phyloP scores from a whole-genome alignment of 2,797 vertebrate genomes.

The Masticophis lateralis region DNA sequence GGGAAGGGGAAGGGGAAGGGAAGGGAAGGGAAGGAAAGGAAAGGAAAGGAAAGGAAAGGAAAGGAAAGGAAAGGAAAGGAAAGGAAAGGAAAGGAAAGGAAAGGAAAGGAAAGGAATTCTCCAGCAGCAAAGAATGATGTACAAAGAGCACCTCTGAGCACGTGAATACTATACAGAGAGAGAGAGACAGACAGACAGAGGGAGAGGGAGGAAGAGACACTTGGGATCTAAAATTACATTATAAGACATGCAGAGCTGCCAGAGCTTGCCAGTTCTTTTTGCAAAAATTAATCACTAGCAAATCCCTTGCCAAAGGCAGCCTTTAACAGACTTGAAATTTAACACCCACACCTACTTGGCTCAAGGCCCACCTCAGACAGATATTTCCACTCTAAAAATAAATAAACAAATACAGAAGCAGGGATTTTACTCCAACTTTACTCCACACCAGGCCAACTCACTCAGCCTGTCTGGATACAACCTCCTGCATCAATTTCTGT shows the following conservation, averaged over 20 bases:
- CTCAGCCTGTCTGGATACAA: background rate
- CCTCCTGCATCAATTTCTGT: no score
- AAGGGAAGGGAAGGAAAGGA: no score
- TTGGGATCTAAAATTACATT: background rate
- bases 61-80: no score
- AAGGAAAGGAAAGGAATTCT: background rate
- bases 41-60: accelerated
- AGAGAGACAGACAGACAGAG: accelerated
- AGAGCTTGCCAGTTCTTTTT: background rate
- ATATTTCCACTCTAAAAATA: background rate
- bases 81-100: no score
- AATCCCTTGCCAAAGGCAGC: background rate
- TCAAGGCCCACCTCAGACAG: background rate
- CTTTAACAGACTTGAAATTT: background rate
- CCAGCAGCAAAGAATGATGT: background rate
- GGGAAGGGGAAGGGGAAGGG: no score
- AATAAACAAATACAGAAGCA: background rate
- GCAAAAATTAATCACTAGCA: background rate
- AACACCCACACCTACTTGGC: background rate
- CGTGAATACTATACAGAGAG: background rate
- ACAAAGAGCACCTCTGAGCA: background rate
- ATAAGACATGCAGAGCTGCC: background rate
- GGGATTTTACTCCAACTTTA: background rate
- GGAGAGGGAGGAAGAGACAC: background rate
- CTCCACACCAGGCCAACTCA: background rate